Evolutionary conservation across 2,797 vertebrate species (phyloP).

Genomic region (Pelodytes ibericus): DNA sequence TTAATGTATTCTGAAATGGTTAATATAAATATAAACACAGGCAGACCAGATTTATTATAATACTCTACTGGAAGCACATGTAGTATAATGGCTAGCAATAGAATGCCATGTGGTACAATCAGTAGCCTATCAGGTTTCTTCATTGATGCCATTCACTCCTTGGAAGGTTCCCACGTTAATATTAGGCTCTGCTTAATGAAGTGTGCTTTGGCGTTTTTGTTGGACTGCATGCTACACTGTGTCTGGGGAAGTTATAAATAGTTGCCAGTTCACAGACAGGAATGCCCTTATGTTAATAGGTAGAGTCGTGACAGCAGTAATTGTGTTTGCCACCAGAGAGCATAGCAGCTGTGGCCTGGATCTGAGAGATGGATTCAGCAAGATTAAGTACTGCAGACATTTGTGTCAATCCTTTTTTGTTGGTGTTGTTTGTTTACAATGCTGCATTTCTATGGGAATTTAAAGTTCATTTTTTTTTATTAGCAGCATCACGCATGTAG

Average conservation of each 20-base stretch:
- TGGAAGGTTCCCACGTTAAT: constrained; percentile 57
- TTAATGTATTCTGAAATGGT: no score
- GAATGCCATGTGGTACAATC: constrained; percentile 55
- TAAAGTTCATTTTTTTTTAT: not conserved
- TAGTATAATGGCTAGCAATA: constrained; percentile 23
- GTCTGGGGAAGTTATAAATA: constrained; percentile 59
- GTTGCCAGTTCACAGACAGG: constrained; percentile 59
- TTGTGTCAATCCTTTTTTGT: constrained; percentile 49
- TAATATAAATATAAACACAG: no score
- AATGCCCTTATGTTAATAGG: constrained; percentile 61
- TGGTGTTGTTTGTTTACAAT: constrained; percentile 45
- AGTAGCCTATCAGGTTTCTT: constrained; percentile 61
- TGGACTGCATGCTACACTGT: constrained; percentile 54
- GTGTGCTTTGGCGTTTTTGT: constrained; percentile 58
- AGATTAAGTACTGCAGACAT: constrained; percentile 51
- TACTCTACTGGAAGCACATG: not conserved
- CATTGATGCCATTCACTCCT: constrained; percentile 57
- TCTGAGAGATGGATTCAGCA: constrained; percentile 54
- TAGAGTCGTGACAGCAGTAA: constrained; percentile 42
- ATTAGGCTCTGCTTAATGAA: constrained; percentile 62
- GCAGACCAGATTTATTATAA: not conserved
- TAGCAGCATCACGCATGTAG: no score
- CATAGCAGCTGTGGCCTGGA: constrained; percentile 54
- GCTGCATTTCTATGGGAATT: not conserved
- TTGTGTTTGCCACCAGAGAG: constrained; percentile 59